These are phyloP conservation scores for Empidonax traillii DNA, from an alignment of 2,113 vertebrate genomes.

Conservation along the genomic window DNA sequence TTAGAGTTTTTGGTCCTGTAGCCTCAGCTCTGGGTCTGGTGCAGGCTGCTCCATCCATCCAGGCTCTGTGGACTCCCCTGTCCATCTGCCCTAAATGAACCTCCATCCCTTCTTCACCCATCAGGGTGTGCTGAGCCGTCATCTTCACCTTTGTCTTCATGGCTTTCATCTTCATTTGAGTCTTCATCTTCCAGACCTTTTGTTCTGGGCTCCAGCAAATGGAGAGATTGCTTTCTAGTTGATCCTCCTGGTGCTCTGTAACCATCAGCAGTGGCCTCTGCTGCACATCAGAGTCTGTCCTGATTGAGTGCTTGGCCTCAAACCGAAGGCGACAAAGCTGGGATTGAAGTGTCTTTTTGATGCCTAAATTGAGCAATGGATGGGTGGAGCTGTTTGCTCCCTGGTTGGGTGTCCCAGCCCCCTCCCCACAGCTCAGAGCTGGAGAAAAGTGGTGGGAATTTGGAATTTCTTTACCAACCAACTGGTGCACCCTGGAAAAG, in stretches of 20 bases:
- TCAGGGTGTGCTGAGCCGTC: neutral
- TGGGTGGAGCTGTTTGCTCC: neutral
- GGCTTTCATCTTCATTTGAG: neutral
- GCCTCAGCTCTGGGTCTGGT: accelerated
- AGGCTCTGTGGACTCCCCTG: accelerated
- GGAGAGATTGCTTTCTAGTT: accelerated
- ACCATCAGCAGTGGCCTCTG: neutral
- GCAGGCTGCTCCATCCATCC: neutral
- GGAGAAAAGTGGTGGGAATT: neutral
- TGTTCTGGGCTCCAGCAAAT: accelerated
- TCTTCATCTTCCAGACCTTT: accelerated
- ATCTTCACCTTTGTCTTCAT: neutral
- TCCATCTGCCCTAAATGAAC: neutral
- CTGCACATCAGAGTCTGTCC: neutral
- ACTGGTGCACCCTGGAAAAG: neutral
- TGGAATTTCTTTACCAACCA: neutral
- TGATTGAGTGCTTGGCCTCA: neutral
- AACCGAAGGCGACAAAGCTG: neutral
- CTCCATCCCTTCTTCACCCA: neutral
- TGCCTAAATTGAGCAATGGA: accelerated
- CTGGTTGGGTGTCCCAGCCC: no score
- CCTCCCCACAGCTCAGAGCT: neutral
- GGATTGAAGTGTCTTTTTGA: neutral
- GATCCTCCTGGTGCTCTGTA: neutral
- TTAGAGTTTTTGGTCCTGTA: neutral